Evolutionary conservation across 2,113 vertebrate species (phyloP).

Genomic region (Myxocyprinus asiaticus): DNA sequence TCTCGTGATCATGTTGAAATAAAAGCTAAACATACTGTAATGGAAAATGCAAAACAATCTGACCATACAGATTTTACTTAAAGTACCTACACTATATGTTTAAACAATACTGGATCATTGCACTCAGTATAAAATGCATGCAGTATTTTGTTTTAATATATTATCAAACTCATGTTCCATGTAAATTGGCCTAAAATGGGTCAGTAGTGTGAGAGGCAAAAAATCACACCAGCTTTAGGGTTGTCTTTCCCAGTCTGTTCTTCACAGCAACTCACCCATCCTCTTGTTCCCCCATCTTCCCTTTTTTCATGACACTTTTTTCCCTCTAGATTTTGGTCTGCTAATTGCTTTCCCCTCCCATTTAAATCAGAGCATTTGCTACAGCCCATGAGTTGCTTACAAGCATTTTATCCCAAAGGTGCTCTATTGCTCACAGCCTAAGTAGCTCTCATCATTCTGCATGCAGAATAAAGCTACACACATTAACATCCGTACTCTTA

Average conservation of each 20-base stretch:
- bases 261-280: neutral
- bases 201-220: neutral
- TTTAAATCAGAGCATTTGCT: neutral
- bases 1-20: too few relatives aligned
- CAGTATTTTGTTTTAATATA: too few relatives aligned
- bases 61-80: too few relatives aligned
- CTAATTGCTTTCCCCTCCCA: constrained; percentile 10
- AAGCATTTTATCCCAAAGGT: neutral
- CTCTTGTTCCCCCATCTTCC: neutral
- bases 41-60: too few relatives aligned
- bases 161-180: too few relatives aligned
- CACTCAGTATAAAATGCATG: too few relatives aligned
- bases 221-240: neutral
- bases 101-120: too few relatives aligned
- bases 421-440: neutral
- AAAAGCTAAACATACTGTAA: too few relatives aligned
- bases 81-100: too few relatives aligned
- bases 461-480: neutral
- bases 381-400: neutral
- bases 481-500: neutral
- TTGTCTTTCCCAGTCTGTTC: neutral
- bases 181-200: neutral
- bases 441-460: too few relatives aligned
- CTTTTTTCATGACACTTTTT: neutral
- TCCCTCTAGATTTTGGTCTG: neutral